Percentiles rank a stretch among this genome's conserved stretches.
These are phyloP conservation scores for Mus minutoides DNA, from an alignment of 2,797 vertebrate species.

Conservation along the genomic window DNA sequence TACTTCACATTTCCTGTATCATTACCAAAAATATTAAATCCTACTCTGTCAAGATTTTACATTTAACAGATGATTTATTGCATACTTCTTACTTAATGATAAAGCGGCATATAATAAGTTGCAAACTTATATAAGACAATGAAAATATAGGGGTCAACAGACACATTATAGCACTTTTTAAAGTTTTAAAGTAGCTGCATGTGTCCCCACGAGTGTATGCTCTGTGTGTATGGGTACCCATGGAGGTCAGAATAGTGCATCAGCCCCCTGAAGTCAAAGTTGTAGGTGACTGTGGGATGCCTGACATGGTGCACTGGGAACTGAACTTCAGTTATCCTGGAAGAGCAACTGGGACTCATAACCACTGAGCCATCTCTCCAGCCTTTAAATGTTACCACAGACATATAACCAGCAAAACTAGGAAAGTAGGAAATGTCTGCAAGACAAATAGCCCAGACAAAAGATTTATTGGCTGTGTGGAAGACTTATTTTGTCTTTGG, in stretches of 20 bases:
- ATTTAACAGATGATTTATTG: not conserved
- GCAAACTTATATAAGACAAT: conserved; percentile 3
- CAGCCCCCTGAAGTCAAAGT: not conserved
- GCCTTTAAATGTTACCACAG: not conserved
- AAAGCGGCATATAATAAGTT: not conserved
- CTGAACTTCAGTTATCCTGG: not conserved
- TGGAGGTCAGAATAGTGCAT: not conserved
- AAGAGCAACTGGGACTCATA: not conserved
- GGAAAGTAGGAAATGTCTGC: not conserved
- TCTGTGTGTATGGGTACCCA: not conserved
- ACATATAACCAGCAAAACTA: not conserved
- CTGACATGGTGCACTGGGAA: not conserved
- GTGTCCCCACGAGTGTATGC: not conserved
- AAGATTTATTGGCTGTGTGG: not conserved
- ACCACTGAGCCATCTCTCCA: not conserved
- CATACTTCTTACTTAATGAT: not conserved
- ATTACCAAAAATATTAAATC: not conserved
- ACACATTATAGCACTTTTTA: not conserved
- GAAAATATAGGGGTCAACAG: not conserved
- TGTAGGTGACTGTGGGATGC: no score
- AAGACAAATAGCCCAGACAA: not conserved
- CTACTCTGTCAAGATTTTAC: not conserved
- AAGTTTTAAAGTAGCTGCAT: no score
- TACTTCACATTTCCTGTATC: not conserved
- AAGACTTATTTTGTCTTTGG: not conserved